Conservation (phyloP, 2,797 vertebrate species). For the Semotilus atromaculatus region DNA sequence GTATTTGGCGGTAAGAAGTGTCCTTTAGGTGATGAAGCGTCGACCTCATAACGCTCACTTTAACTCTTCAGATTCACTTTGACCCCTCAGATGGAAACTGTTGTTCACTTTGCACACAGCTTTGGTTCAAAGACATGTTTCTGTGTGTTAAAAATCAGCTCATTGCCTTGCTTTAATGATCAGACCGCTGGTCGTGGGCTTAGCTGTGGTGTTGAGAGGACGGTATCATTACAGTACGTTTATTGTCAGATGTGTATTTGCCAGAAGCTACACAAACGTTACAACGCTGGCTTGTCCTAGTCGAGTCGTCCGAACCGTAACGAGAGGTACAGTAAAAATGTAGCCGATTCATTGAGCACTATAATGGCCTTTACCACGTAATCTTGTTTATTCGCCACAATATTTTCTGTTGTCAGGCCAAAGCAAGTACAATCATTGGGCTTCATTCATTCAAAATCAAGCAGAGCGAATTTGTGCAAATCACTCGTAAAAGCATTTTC, state of each 20-base stretch:
- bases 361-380: background rate
- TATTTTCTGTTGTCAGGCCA: constrained; percentile 26
- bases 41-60: background rate
- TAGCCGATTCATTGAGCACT: background rate
- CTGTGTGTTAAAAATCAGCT: background rate
- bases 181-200: background rate
- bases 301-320: background rate
- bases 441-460: background rate
- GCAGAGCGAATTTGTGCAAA: background rate
- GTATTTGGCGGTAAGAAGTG: constrained; percentile 41
- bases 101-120: background rate
- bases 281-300: background rate
- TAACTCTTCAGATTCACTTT: background rate
- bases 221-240: background rate
- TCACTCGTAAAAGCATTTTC: background rate
- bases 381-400: background rate
- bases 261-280: background rate
- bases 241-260: constrained; percentile 16
- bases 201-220: background rate
- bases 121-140: background rate
- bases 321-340: background rate
- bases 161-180: constrained; percentile 38
- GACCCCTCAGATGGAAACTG: background rate
- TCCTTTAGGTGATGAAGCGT: constrained; percentile 38
- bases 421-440: constrained; percentile 32